Evolutionary conservation across 2,888 invertebrate genomes (phyloP).

Genomic region (Clanis bilineata): DNA sequence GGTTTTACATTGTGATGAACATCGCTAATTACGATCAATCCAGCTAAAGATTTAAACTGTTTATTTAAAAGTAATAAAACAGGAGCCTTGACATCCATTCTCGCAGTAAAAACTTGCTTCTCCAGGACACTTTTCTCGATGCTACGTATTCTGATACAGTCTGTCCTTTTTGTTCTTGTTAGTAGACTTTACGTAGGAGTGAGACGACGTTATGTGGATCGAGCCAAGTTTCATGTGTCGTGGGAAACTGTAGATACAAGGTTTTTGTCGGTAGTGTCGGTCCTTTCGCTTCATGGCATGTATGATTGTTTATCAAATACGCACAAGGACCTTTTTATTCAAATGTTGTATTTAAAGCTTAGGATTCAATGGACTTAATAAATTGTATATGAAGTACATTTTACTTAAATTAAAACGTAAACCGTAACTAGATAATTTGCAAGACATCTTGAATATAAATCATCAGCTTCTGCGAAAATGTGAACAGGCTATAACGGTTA

Average conservation of each 20-base stretch:
- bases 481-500: neutral
- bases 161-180: conserved; percentile 23
- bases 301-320: conserved; percentile 51
- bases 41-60: conserved; percentile 9
- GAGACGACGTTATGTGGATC: conserved; percentile 40
- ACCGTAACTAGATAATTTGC: neutral
- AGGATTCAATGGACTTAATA: neutral
- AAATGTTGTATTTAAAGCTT: neutral
- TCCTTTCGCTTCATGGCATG: conserved; percentile 60
- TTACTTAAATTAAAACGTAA: neutral
- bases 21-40: neutral
- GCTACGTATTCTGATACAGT: neutral
- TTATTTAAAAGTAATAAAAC: conserved; percentile 26
- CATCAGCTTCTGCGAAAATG: neutral
- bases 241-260: conserved; percentile 69
- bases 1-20: neutral
- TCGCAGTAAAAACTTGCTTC: conserved; percentile 47
- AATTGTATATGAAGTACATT: too few relatives aligned
- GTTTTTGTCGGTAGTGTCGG: conserved; percentile 67
- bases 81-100: conserved; percentile 50
- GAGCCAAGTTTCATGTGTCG: conserved; percentile 44
- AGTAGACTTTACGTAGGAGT: conserved; percentile 34
- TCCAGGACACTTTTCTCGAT: conserved; percentile 46
- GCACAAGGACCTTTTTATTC: neutral
- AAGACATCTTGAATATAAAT: neutral